Conservation (phyloP, 2,888 invertebrate species). For the Oligia fasciuncula region DNA sequence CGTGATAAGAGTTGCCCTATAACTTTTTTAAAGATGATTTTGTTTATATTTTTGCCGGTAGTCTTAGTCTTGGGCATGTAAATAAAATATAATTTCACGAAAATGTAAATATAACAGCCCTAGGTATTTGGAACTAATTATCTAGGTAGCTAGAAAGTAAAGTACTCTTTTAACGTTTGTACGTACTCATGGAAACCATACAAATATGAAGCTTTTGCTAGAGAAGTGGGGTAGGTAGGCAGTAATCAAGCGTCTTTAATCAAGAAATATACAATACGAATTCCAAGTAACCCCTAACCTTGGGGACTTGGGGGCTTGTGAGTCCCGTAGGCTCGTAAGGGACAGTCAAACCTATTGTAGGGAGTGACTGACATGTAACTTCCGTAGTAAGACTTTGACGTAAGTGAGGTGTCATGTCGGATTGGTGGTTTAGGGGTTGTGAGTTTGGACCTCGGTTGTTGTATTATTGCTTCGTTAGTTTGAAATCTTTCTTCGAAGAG, state of each 20-base stretch:
- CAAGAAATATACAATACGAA: slow-evolving; percentile 29
- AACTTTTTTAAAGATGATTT: neutral
- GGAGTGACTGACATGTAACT: slow-evolving; percentile 50
- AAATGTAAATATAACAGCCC: neutral
- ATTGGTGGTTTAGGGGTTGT: neutral
- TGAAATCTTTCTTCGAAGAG: neutral
- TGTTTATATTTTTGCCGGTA: neutral
- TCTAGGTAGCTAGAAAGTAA: neutral
- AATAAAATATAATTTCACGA: neutral
- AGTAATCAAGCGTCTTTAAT: slow-evolving; percentile 53
- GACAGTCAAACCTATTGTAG: slow-evolving; percentile 36
- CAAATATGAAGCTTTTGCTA: slow-evolving; percentile 19
- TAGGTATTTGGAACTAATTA: neutral
- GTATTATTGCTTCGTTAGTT: neutral
- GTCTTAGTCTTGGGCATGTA: neutral
- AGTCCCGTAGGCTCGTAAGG: slow-evolving; percentile 39
- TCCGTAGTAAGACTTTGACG: slow-evolving; percentile 32
- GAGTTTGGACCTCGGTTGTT: slow-evolving; percentile 1
- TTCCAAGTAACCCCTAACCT: slow-evolving; percentile 28
- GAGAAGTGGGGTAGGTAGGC: slow-evolving; percentile 25
- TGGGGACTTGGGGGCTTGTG: slow-evolving; percentile 33
- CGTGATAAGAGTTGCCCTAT: neutral
- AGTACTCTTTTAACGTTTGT: neutral
- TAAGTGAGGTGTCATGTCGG: slow-evolving; percentile 15
- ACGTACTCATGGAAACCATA: slow-evolving; percentile 17